Base-by-base conservation (phyloP, 2,113 vertebrate species). In the Rhizomys pruinosus region DNA sequence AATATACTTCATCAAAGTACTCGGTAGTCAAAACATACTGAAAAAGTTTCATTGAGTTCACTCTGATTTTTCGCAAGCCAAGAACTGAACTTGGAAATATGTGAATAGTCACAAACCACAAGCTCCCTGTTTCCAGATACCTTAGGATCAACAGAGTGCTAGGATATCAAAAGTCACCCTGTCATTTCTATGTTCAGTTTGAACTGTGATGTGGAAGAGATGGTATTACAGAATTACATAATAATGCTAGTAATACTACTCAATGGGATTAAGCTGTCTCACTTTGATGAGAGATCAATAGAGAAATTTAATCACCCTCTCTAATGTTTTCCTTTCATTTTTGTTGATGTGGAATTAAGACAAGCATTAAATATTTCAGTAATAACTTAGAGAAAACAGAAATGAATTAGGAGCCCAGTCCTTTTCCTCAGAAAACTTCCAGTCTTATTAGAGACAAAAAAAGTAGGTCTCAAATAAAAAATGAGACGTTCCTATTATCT, bases 301-400 rank as follows among this genome's bases (percentile, higher is more conserved):
- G 39, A 93, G 66, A 94, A 96, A 95, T 77, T 73, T 72, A 94
- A 94, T 63, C 72, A 89, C 37, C 10, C 12, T 59, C 57, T 61
- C 57, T 7, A 84, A 52, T 79, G 74, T 85, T 94, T 96, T 84
- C 61, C 68, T 95, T 93, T 93, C 32, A 90, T 82, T 94, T 93
- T 23, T 93, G 10, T 78, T 94, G 57, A 63, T 63, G 29, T 88
- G 47, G 55, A 73, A 87, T 96, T 79, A 81, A 64, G 71, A 61
- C 6, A 87, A 91, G 73, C 59, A 96, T 82, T 73, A 93, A 77
- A 69, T 22, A 76, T 74, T 23, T 79, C 85, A 89, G 25, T 64
- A 94, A 47, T 89, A 89, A 93, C 63, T 66, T 42, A 93, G 57
- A 78, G 80, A 64, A 85, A 78, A 85, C 23, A 94, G 64, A 90